A percentile compares a stretch with the other conserved stretches of the same genome.
Evolutionary conservation across 2,797 vertebrate species (phyloP).

Genomic region (Rhadinocentrus ornatus): DNA sequence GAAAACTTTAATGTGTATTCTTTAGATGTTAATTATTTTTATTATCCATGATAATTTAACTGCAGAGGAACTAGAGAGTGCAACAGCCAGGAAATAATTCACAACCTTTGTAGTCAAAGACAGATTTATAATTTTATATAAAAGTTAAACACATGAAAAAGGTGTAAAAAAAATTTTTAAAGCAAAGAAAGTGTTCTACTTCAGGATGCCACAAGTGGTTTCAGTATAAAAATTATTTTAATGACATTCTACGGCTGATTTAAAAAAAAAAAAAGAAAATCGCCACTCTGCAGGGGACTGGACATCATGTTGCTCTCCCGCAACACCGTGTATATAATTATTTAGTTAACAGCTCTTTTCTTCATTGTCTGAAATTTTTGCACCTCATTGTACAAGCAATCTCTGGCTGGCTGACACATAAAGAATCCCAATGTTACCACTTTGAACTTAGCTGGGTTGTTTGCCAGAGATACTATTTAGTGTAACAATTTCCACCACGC

Average conservation of each 20-base stretch:
- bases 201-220: neutral
- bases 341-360: neutral
- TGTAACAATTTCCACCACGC: conserved; percentile 26
- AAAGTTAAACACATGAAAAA: conserved; percentile 4
- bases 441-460: conserved; percentile 44
- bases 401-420: conserved; percentile 21
- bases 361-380: conserved; percentile 12
- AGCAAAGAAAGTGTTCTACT: neutral
- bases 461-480: conserved; percentile 34
- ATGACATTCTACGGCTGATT: too few species aligned
- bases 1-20: conserved; percentile 3
- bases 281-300: too few species aligned
- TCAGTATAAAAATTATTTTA: neutral
- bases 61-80: neutral
- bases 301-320: neutral
- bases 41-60: neutral
- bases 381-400: conserved; percentile 10
- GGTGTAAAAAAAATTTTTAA: neutral
- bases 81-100: neutral
- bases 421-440: conserved; percentile 21
- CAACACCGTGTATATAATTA: neutral
- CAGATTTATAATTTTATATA: conserved; percentile 2
- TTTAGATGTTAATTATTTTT: conserved; percentile 5
- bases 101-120: conserved; percentile 5
- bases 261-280: neutral